Evolutionary conservation across 2,888 invertebrate genomes (phyloP), one percentile per base, ranked within the genome.

Genomic region (Pinctada fucata): DNA sequence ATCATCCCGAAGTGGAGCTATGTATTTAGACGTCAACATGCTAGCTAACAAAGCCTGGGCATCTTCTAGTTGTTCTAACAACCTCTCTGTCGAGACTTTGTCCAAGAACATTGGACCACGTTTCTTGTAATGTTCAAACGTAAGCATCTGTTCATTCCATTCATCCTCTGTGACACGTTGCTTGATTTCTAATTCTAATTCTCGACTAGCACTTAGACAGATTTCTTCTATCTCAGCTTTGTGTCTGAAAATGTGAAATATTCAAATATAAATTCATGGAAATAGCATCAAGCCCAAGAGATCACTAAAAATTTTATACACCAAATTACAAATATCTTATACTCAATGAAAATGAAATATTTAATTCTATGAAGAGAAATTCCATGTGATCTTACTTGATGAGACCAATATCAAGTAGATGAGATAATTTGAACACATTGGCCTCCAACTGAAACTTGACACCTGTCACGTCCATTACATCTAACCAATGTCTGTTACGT

Each of bases 121-220:
- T 71, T 89, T 89, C 84, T 92, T 92, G 88, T 92, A 92, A 78
- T 89, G 89, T 80, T 92, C 91, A 84, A 92, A 92, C 76, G 89
- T 89, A 8, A 92, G 86, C 73, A 92, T 92, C 86, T 93, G 93
- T 82, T 93, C 93, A 4, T 92, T 92, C 93, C 93, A 93, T 83
- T 92, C 92, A 75, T 93, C 93, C 81, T 92, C 92, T 5, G 91
- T 93, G 80, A 90, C 86, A 63, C 91, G 86, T 90, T 93, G 91
- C 84, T 91, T 92, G 63, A 90, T 89, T 82, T 93, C 92, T 64
- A 92, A 87, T 79, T 93, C 92, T 70, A 92, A 83, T 82, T 93
- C 93, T 73, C 90, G 86, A 80, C 90, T 89, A 13, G 92, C 92
- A 68, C 91, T 89, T 47, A 87, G 85, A 72, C 92, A 93, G 70